phyloP scores from a whole-genome alignment of 2,888 invertebrate genomes.

The Mycalesis mineus region DNA sequence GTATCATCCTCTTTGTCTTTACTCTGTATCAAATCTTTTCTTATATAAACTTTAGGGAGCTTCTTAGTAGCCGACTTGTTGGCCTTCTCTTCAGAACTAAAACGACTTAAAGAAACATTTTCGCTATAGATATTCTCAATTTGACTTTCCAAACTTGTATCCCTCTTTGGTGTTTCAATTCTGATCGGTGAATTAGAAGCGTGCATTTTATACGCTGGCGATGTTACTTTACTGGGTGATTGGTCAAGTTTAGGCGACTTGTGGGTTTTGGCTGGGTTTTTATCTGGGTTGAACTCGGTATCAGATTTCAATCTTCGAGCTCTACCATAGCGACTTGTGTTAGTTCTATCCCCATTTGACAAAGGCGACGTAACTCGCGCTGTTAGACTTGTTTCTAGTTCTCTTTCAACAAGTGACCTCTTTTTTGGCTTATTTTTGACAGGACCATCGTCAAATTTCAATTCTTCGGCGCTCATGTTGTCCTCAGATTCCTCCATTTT shows the following conservation, averaged over 20 bases:
- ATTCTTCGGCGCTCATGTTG: constrained; percentile 52
- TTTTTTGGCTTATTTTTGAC: constrained; percentile 59
- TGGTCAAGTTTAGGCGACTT: constrained; percentile 47
- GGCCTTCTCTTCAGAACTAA: constrained; percentile 44
- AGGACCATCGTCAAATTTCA: constrained; percentile 38
- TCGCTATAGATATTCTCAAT: constrained; percentile 61
- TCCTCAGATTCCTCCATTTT: constrained; percentile 66
- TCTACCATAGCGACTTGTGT: constrained; percentile 80
- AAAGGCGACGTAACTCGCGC: constrained; percentile 59
- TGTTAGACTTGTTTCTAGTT: constrained; percentile 66
- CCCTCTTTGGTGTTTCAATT: constrained; percentile 43
- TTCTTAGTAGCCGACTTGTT: constrained; percentile 38
- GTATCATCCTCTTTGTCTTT: constrained; percentile 57
- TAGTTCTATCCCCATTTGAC: constrained; percentile 42
- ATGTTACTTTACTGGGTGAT: constrained; percentile 45
- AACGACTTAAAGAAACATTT: constrained; percentile 59
- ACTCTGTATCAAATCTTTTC: constrained; percentile 65
- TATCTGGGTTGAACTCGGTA: constrained; percentile 60
- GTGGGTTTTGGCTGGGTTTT: constrained; percentile 41
- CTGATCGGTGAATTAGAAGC: constrained; percentile 60
- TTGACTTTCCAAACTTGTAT: constrained; percentile 48
- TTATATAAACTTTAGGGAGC: constrained; percentile 58
- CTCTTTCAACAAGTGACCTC: constrained; percentile 62
- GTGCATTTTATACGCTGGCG: constrained; percentile 62
- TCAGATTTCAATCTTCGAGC: constrained; percentile 74